Evolutionary conservation across 1,140 invertebrate genomes (phyloP).

Genomic region (Xylocopa sonorina): DNA sequence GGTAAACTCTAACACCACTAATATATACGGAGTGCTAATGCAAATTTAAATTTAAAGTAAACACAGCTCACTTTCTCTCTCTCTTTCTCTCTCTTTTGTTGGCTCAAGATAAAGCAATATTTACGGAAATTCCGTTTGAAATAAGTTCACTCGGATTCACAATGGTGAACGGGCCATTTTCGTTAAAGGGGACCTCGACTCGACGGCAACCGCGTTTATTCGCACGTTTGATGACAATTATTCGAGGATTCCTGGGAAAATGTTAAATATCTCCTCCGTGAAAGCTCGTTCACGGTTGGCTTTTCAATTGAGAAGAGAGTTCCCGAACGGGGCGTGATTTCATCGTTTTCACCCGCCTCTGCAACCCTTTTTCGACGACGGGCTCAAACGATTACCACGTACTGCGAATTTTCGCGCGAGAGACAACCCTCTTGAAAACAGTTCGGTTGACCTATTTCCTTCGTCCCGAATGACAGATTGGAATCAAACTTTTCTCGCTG

Average conservation of each 20-base stretch:
- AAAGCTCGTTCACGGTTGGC: slow-evolving; percentile 4
- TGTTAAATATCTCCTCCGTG: neutral
- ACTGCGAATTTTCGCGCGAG: slow-evolving; percentile 47
- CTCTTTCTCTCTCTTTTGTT: no score
- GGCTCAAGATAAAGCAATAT: neutral
- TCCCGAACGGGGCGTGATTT: slow-evolving; percentile 25
- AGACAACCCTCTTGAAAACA: slow-evolving; percentile 50
- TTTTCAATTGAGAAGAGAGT: slow-evolving; percentile 7
- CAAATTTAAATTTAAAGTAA: no score
- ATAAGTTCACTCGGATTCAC: no score
- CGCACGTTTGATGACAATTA: neutral
- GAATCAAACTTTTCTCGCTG: slow-evolving; percentile 32
- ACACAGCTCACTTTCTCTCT: no score
- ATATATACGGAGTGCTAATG: no score
- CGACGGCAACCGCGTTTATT: neutral
- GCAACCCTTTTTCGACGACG: neutral
- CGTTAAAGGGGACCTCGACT: neutral
- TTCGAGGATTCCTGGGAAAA: neutral
- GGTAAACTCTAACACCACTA: no score
- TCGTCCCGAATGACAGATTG: slow-evolving; percentile 47
- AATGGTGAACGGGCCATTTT: neutral
- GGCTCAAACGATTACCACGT: slow-evolving; percentile 48
- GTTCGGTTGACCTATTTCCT: slow-evolving; percentile 50
- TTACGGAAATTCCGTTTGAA: neutral
- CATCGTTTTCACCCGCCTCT: neutral